These are phyloP conservation scores for Grus americana DNA, from an alignment of 2,113 vertebrate species.

Conservation along the genomic window DNA sequence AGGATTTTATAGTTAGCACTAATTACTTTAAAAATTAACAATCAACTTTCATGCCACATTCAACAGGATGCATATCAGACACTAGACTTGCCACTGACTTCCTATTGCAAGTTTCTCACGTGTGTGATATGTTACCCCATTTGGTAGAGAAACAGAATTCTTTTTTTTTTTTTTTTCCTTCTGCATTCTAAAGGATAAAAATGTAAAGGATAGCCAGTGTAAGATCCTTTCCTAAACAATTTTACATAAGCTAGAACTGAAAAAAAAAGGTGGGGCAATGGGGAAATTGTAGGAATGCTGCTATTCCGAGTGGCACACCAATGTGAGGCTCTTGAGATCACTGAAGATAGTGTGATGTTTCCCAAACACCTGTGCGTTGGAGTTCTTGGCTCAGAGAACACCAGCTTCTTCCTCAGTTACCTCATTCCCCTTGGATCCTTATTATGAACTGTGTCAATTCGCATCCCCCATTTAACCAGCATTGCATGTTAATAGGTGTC, in stretches of 20 bases:
- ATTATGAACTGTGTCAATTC: background rate
- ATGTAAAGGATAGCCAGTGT: fast-evolving
- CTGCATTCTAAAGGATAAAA: background rate
- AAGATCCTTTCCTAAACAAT: background rate
- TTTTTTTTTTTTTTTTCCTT: background rate
- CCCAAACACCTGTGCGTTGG: background rate
- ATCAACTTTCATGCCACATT: background rate
- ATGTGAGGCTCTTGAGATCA: background rate
- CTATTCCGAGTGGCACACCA: background rate
- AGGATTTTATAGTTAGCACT: background rate
- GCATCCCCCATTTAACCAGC: background rate
- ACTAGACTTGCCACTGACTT: background rate
- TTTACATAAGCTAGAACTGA: background rate
- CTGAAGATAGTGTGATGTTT: background rate
- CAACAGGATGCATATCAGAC: background rate
- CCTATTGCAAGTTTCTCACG: background rate
- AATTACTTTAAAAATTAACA: background rate
- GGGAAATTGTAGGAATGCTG: background rate
- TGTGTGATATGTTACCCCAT: background rate
- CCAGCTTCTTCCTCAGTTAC: background rate
- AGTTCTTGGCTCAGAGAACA: background rate
- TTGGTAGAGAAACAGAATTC: background rate
- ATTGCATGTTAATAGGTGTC: background rate
- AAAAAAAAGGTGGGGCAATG: background rate
- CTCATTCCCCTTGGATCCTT: background rate